Evolutionary conservation across 2,113 vertebrate species (phyloP).

Genomic region (Tichodroma muraria): DNA sequence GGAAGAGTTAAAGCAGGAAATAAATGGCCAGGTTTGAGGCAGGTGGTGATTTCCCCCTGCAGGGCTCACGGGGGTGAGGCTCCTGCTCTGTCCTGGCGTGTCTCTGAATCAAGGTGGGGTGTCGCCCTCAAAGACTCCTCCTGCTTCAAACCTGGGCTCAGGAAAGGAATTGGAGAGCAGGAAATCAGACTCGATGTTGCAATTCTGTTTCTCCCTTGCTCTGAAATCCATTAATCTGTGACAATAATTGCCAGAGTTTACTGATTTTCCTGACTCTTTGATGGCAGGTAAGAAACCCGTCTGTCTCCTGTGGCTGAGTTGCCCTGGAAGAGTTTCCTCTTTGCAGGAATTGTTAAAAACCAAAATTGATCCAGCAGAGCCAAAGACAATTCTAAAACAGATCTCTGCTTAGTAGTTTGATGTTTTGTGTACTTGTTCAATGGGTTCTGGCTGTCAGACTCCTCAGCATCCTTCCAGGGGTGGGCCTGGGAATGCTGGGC

Average conservation of each 20-base stretch:
- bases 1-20: background rate
- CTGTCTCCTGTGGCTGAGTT: background rate
- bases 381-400: background rate
- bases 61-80: background rate
- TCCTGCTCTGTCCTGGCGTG: background rate
- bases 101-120: background rate
- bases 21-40: background rate
- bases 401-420: background rate
- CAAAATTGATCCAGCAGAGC: background rate
- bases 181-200: background rate
- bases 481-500: background rate
- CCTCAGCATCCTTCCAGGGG: background rate
- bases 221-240: constrained; percentile 4
- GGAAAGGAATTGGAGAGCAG: background rate
- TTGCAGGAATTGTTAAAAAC: background rate
- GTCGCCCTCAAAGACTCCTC: background rate
- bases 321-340: background rate
- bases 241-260: constrained; percentile 21
- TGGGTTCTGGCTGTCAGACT: background rate
- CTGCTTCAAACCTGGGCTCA: background rate
- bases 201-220: background rate
- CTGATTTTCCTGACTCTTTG: background rate
- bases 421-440: background rate
- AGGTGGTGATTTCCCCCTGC: background rate
- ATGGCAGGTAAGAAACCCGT: background rate